Evolutionary conservation across 2,888 invertebrate genomes (phyloP), one percentile per base, ranked within the genome.

Genomic region (Tipula vernalis): DNA sequence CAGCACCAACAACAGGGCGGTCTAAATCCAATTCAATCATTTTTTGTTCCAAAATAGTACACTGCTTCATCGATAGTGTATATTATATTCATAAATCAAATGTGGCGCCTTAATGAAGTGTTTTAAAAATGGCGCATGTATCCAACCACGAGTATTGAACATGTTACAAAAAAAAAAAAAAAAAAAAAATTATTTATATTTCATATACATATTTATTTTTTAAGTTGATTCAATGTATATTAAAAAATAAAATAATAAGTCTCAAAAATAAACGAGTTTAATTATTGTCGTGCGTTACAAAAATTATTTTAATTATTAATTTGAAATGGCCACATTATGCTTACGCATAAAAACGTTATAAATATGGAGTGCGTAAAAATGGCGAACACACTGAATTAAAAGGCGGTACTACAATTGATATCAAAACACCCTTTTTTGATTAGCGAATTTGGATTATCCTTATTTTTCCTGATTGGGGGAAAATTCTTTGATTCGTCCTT

Each of bases 11-110:
- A 88, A 87, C 44, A 51, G 15, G 51, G 51, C 15, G 51, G 51
- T 51, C 8, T 88, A 8, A 90, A 91, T 87, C 89, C 91, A 85
- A 91, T 91, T 89, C 90, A 91, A n/a, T 89, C 91, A 87, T 91
- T 91, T 89, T 91, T 91, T 88, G 90, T 90, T 85, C 90, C 90
- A 87, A 91, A 91, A 89, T 91, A 90, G 89, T 86, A 85, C 51
- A 18, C 15, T 15, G 15, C 6, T 15, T 6, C 39, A 39, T 39
- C 39, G 5, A 39, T 39, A 39, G 39, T 39, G 39, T 39, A 6
- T n/a, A n/a, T n/a, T 12, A 15, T 15, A 51, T 15, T 15, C 5
- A 51, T 15, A 39, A 39, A 39, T 47, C 12, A 51, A 51, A 51
- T 51, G 3, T 15, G 51, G 51, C 51, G 39, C 39, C 6, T 6